Evolutionary conservation across 2,888 invertebrate species (phyloP).

Genomic region (Seladonia tumulorum): DNA sequence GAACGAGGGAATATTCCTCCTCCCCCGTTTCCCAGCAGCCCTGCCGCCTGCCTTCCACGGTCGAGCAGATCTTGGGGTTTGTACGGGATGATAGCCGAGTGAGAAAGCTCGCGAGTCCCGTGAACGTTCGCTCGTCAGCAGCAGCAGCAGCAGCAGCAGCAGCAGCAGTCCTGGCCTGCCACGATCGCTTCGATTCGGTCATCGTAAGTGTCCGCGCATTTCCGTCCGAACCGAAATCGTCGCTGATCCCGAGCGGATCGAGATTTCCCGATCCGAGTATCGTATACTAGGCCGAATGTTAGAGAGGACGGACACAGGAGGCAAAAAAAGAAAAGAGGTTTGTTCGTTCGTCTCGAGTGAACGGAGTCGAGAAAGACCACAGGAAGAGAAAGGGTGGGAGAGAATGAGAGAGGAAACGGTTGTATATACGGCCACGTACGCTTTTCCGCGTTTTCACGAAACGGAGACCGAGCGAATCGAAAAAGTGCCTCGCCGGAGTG

Average conservation of each 20-base stretch:
- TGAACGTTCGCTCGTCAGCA: conserved; percentile 70
- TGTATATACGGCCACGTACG: conserved; percentile 22
- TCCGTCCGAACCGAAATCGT: conserved; percentile 21
- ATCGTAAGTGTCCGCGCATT: conserved; percentile 80
- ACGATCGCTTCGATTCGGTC: conserved; percentile 84
- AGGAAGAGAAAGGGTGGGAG: conserved; percentile 12
- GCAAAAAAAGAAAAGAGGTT: conserved; percentile 2
- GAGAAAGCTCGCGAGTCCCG: conserved; percentile 76
- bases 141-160: conserved; percentile 68
- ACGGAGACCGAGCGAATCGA: not conserved
- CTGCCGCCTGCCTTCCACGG: conserved; percentile 77
- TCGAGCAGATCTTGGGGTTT: conserved; percentile 78
- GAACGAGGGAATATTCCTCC: conserved; percentile 65
- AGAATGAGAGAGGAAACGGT: conserved; percentile 7
- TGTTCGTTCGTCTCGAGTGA: conserved; percentile 20
- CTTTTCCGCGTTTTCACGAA: conserved; percentile 12
- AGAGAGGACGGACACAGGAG: not conserved
- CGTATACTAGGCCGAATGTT: conserved; percentile 17
- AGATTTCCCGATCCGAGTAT: not conserved
- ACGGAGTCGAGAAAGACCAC: not conserved
- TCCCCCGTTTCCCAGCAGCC: conserved; percentile 74
- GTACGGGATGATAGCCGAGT: conserved; percentile 79
- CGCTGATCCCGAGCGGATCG: not conserved
- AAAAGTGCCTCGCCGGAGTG: conserved; percentile 39
- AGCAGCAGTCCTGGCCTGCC: conserved; percentile 83